phyloP scores from a whole-genome alignment of 2,797 vertebrate species.

The Enteromius afrohamiltoni region DNA sequence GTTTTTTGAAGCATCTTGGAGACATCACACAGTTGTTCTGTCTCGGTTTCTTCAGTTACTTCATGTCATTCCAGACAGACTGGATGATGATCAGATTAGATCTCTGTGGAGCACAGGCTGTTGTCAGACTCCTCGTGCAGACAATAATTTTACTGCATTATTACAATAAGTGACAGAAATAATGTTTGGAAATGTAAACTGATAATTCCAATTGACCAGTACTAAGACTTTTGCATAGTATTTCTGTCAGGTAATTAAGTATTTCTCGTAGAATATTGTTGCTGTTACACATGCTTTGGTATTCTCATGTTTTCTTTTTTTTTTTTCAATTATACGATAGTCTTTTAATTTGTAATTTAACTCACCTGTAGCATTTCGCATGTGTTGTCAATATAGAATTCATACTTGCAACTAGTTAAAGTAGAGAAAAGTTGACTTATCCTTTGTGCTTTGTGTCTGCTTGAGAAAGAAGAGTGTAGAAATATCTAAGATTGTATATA shows the following conservation, averaged over 20 bases:
- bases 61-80: too few species aligned
- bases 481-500: background rate
- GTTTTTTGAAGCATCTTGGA: too few species aligned
- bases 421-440: background rate
- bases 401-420: background rate
- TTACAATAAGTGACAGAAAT: too few species aligned
- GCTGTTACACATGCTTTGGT: conserved; percentile 1
- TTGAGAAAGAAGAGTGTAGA: background rate
- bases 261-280: background rate
- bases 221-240: too few species aligned
- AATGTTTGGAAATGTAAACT: too few species aligned
- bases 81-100: too few species aligned
- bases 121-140: too few species aligned
- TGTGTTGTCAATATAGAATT: background rate
- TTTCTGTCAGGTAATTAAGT: background rate
- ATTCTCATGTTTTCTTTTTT: background rate
- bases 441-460: background rate
- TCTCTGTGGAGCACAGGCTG: too few species aligned
- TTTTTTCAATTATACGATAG: background rate
- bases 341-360: background rate
- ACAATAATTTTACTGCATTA: too few species aligned
- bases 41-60: too few species aligned
- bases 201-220: too few species aligned
- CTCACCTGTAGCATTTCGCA: background rate
- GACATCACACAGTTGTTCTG: too few species aligned